Conservation (phyloP, 2,888 invertebrate species). For the Drosophila kokeensis region DNA sequence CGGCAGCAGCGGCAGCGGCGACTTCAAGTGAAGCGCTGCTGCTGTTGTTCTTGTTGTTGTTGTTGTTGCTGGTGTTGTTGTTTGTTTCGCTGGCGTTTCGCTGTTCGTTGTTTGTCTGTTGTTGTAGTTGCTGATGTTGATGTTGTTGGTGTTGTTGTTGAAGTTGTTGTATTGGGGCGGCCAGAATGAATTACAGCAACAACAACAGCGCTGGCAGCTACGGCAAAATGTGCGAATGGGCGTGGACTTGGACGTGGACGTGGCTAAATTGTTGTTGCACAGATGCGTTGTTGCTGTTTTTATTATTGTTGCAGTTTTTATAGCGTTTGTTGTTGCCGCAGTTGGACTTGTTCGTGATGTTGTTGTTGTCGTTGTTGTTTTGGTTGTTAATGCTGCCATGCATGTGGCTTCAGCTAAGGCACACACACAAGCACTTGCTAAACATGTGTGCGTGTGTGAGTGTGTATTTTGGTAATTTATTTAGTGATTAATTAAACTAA, state of each 20-base stretch:
- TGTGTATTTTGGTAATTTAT: constrained; percentile 58
- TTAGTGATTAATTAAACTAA: constrained; percentile 78
- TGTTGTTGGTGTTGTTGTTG: constrained; percentile 83
- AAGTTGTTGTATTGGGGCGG: constrained; percentile 85
- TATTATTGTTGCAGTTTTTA: neutral
- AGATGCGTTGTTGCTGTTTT: constrained; percentile 11
- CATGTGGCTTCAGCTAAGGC: constrained; percentile 43
- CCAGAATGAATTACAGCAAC: constrained; percentile 84
- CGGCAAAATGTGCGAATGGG: constrained; percentile 14
- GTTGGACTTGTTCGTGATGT: constrained; percentile 6
- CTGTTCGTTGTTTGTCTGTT: constrained; percentile 62
- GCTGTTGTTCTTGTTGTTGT: constrained; percentile 27
- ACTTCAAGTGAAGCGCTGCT: constrained; percentile 32
- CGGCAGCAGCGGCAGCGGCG: constrained; percentile 23
- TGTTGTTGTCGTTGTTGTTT: constrained; percentile 5
- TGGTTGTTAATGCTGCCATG: constrained; percentile 53
- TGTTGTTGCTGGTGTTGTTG: constrained; percentile 43
- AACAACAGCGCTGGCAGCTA: constrained; percentile 33
- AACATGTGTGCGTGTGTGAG: constrained; percentile 20
- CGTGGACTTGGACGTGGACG: constrained; percentile 21
- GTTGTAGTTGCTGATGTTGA: constrained; percentile 81
- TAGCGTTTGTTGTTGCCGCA: constrained; percentile 25
- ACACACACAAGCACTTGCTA: constrained; percentile 30
- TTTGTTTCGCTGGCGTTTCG: constrained; percentile 35
- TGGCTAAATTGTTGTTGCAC: constrained; percentile 13